A percentile compares a stretch with the other conserved stretches of the same genome.
phyloP scores from a whole-genome alignment of 2,113 vertebrate genomes.

The Herpetotheres cachinnans region DNA sequence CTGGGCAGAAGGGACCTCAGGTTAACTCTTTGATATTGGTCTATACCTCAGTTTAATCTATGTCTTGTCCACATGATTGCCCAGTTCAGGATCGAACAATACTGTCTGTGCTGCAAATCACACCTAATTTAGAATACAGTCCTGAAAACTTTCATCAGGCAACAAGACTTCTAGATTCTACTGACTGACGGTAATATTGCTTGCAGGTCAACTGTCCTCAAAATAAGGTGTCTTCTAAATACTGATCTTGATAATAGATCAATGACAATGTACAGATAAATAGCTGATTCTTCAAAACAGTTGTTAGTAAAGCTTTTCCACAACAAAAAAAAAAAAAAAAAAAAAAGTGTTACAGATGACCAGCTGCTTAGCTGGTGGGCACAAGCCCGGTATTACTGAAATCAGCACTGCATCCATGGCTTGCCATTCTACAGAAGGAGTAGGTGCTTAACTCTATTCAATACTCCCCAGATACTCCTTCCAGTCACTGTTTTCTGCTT shows the following conservation, averaged over 20 bases:
- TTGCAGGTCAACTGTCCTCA: background rate
- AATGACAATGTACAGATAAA: background rate
- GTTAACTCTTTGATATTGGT: background rate
- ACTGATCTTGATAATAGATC: background rate
- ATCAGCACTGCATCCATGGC: background rate
- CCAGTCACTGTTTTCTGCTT: background rate
- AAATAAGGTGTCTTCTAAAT: background rate
- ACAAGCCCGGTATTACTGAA: background rate
- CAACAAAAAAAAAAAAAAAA: no score
- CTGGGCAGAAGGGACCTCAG: background rate
- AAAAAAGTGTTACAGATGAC: no score
- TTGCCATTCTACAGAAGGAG: background rate
- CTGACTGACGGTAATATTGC: background rate
- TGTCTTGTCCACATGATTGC: background rate
- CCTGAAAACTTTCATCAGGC: background rate
- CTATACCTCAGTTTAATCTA: background rate
- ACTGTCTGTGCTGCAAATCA: background rate
- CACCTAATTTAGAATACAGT: background rate
- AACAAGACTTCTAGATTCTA: background rate
- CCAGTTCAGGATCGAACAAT: background rate
- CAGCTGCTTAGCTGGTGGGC: background rate
- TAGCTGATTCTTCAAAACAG: background rate
- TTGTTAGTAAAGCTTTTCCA: background rate
- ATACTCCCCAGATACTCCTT: background rate
- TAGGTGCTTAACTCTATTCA: background rate